Evolutionary conservation across 2,113 vertebrate genomes (phyloP), one percentile per base, ranked within the genome.

Genomic region (Phalacrocorax brasilianus): DNA sequence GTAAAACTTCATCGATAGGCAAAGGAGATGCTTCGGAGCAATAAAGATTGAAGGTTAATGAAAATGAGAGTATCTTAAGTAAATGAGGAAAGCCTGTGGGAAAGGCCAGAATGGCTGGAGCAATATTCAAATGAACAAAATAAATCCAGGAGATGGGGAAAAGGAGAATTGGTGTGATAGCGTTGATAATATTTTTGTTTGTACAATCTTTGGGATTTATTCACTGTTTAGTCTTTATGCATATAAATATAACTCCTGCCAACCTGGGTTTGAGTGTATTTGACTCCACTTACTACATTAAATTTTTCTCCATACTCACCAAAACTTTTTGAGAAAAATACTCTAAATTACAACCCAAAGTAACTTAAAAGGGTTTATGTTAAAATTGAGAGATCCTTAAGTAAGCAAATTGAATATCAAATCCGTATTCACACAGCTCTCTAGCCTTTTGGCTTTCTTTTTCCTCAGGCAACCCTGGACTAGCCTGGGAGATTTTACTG

Each of bases 401-500:
- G 38, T 53, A 75, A 85, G 67, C 6, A 87, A 93, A 85, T 45
- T n/a, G 20, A 73, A 82, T 82, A 73, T 50, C 70, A 85, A 95
- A 77, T 82, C 74, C 38, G 6, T 71, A 85, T 66, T 32, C 67
- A 83, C 28, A 62, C 5, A 67, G 45, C 58, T 73, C 8, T 45
- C 23, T 58, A 71, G 42, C 23, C 35, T 91, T 88, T 85, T 63
- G 38, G 6, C 44, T 95, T 87, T 66, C 14, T 76, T 92, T 91
- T 93, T 85, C 67, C 9, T 81, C 42, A 59, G 77, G 70, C 50
- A 95, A 67, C 16, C 11, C 27, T 2, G 50, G 28, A 91, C 50
- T 89, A 82, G 70, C 66, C 67, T 67, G 63, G 23, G 55, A 95
- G 84, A 89, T 85, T 96, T 93, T 89, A 91, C 87, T 85, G 85